Percentiles rank a stretch among this genome's conserved stretches.
phyloP scores from a whole-genome alignment of 2,113 vertebrate genomes.

The Perognathus longimembris region DNA sequence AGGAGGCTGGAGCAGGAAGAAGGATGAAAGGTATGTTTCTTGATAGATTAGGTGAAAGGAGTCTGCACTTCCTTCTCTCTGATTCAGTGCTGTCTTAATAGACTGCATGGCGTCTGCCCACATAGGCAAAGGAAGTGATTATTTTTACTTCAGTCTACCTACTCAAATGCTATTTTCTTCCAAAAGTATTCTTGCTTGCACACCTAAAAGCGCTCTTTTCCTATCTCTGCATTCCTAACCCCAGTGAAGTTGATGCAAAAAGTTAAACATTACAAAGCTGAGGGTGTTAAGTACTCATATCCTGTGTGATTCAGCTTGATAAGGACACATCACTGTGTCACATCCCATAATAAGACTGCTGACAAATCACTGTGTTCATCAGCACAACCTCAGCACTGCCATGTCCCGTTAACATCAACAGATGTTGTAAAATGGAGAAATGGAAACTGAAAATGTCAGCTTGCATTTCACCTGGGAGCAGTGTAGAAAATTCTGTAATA shows the following conservation, averaged over 20 bases:
- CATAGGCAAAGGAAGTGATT: accelerated
- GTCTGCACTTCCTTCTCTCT: no score
- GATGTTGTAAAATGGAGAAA: background rate
- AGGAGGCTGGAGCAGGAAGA: background rate
- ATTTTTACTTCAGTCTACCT: background rate
- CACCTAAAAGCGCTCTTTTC: background rate
- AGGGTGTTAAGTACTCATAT: background rate
- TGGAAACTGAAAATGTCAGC: background rate
- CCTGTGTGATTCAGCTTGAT: background rate
- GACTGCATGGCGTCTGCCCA: no score
- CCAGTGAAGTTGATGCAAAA: background rate
- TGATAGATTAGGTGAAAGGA: background rate
- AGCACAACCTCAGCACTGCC: background rate
- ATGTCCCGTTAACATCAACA: conserved; percentile 31
- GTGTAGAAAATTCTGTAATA: background rate
- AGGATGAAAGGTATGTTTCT: background rate
- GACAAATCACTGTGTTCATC: conserved; percentile 16
- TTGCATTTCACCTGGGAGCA: background rate
- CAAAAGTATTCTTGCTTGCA: background rate
- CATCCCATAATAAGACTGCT: background rate
- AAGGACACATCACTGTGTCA: background rate
- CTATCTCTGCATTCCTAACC: background rate
- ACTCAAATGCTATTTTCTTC: background rate
- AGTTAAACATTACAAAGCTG: background rate
- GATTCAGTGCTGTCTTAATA: background rate